Base-by-base conservation (phyloP, 2,888 invertebrate genomes). In the Epinotia brunnichana region DNA sequence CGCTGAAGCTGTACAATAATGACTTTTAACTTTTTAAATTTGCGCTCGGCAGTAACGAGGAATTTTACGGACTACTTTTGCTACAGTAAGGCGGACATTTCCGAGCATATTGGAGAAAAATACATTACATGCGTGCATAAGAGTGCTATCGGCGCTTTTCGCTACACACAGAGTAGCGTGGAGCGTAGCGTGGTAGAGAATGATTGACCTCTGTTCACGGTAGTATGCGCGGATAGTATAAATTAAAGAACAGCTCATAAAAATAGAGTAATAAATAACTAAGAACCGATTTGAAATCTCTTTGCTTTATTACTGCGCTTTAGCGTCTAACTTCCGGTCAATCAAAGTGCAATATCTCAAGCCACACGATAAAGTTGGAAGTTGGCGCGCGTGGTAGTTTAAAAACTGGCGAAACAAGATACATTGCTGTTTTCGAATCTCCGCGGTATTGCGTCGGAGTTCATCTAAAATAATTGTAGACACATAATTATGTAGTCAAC, bases 401-500 rank as follows among this genome's bases (percentile, higher is more conserved):
- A 81, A 78, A 80, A 83, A 80, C 78, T 82, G 74, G 70, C 81
- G 81, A 83, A 85, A 84, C 78, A 85, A 85, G 85, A 85, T 82
- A 84, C 82, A 85, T 84, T 78, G 81, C 79, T 83, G 80, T 84
- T 84, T 78, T 75, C 11, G 54, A 54, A 35, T 53, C 35, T 35
- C 29, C 39, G 39, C 10, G 21, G 29, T 57, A 4, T 29, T 64
- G 39, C 48, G 15, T 24, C 48, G 11, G 29, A 54, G 64, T 64
- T 21, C 15, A 54, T 39, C 19, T 19, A 7, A 21, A 11, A 35
- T 64, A 35, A 64, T 19, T 1, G 10, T 4, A n/a, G 17, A 9
- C 35, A 35, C 35, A 35, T 15, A 41, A 0, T 10, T 41, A 13
- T 44, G 44, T 4, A 15, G 15, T 44, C 15, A 44, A 44, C 44